Evolutionary conservation across 2,113 vertebrate species (phyloP).

Genomic region (Lepus europaeus): DNA sequence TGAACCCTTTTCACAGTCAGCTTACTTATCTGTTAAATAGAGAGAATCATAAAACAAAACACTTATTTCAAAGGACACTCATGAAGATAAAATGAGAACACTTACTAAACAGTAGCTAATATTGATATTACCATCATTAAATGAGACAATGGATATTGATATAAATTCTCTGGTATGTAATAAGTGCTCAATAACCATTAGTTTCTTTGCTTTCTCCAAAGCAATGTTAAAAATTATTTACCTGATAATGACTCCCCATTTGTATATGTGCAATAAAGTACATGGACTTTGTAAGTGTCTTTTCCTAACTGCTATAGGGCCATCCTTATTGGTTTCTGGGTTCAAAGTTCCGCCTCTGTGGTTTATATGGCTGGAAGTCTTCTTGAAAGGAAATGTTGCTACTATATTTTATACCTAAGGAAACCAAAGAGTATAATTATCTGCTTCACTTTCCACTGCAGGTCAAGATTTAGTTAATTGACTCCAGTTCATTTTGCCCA

Average conservation of each 20-base stretch:
- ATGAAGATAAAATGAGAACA: slow-evolving; percentile 24
- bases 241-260: neutral
- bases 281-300: neutral
- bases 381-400: slow-evolving; percentile 57
- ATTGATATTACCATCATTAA: neutral
- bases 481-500: slow-evolving; percentile 75
- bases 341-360: slow-evolving; percentile 39
- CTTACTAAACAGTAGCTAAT: neutral
- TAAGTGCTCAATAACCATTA: neutral
- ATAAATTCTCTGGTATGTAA: neutral
- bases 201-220: neutral
- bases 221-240: neutral
- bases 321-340: slow-evolving; percentile 28
- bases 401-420: slow-evolving; percentile 28
- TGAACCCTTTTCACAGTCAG: neutral
- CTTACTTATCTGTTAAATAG: neutral
- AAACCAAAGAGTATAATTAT: slow-evolving; percentile 74
- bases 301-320: neutral
- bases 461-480: slow-evolving; percentile 82
- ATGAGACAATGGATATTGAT: neutral
- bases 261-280: neutral
- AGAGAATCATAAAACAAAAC: slow-evolving; percentile 16
- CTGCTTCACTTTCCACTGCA: slow-evolving; percentile 61
- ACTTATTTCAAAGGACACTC: neutral
- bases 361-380: slow-evolving; percentile 26